phyloP scores from a whole-genome alignment of 2,113 vertebrate species.

The Catharus minimus region DNA sequence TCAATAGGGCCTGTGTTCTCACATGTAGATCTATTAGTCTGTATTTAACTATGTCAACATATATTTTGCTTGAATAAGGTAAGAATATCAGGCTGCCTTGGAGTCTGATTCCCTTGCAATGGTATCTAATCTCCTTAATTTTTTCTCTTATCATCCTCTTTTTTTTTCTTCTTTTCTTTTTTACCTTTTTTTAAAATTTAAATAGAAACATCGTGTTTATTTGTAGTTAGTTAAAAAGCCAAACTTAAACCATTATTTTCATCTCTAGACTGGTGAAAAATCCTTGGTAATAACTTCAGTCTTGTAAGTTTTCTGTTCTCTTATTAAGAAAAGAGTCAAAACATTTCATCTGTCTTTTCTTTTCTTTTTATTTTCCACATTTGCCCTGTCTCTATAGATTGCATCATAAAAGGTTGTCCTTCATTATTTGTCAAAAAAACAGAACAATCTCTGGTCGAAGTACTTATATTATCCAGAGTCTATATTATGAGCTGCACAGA shows the following conservation, averaged over 20 bases:
- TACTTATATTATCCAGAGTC: neutral
- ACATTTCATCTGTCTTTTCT: neutral
- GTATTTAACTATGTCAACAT: neutral
- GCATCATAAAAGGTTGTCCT: neutral
- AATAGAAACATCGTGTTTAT: neutral
- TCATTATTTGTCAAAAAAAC: neutral
- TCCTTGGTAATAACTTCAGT: neutral
- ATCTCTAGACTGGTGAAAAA: neutral
- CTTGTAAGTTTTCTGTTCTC: neutral
- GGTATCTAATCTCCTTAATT: neutral
- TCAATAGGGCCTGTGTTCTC: fast-evolving
- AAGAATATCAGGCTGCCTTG: neutral
- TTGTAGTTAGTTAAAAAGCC: neutral
- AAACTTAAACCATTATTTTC: neutral
- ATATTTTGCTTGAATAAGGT: neutral
- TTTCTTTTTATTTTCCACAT: neutral
- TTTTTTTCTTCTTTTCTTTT: no score
- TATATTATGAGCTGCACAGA: neutral
- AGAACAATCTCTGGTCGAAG: neutral
- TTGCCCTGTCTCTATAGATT: neutral
- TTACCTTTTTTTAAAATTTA: neutral
- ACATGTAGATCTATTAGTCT: neutral
- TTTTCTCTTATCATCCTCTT: neutral
- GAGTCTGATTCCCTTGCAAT: neutral
- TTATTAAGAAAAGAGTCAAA: neutral